These are phyloP conservation scores for Graptemys geographica DNA, from an alignment of 2,797 vertebrate species.

Conservation along the genomic window DNA sequence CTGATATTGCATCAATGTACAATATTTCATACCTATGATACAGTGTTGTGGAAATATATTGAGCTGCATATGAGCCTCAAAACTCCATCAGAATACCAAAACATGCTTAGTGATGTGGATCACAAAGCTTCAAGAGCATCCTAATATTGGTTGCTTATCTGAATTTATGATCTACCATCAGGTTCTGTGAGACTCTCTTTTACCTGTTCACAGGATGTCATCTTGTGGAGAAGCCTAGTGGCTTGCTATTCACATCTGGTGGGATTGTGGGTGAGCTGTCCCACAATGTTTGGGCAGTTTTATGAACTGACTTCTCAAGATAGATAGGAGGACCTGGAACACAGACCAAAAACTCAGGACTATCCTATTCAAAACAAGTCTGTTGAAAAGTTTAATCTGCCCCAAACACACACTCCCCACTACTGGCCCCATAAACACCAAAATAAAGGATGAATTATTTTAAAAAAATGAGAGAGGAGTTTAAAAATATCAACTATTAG, in stretches of 20 bases:
- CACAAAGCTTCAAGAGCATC: background rate
- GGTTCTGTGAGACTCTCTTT: background rate
- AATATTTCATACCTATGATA: background rate
- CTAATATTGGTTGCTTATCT: background rate
- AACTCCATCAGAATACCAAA: background rate
- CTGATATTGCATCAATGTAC: background rate
- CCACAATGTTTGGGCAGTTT: background rate
- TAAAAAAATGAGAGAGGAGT: background rate
- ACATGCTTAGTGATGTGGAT: background rate
- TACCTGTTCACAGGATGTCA: background rate
- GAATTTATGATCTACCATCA: background rate
- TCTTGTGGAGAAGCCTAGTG: background rate
- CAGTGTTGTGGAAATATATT: background rate
- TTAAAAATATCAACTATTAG: background rate
- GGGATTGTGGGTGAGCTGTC: background rate
- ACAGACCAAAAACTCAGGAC: background rate
- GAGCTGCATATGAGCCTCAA: accelerated
- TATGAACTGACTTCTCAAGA: background rate
- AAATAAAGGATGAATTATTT: background rate
- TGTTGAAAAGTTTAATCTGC: accelerated
- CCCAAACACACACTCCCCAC: accelerated
- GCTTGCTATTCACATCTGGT: accelerated
- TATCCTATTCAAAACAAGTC: accelerated
- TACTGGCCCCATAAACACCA: background rate
- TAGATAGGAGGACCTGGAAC: accelerated